Base-by-base conservation (phyloP, 2,113 vertebrate species). In the Falco punctatus region DNA sequence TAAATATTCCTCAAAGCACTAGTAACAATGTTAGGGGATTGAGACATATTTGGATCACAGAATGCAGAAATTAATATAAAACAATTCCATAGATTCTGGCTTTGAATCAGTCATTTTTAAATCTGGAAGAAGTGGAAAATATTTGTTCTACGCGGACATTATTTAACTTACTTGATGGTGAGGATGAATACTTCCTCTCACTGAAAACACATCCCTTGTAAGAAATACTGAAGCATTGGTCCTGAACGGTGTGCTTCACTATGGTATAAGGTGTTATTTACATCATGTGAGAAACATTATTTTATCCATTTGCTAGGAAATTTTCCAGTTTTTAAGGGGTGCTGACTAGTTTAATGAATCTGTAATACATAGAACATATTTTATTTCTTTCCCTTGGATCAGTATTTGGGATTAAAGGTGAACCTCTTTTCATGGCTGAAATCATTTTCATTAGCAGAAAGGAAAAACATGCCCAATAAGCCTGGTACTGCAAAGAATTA, bases 351-450 rank as follows among this genome's bases (percentile, higher is more conserved):
- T 73, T 88, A 86, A 84, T 75, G 80, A 58, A 24, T 92, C 38
- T 85, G 7, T 61, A 94, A 88, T 72, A 46, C 28, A 48, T 42
- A 51, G 7, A 82, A 35, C 80, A 73, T 21, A n/a, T 27, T 35
- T 94, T 20, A 2, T 52, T 55, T 48, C 55, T 52, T 15, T 5
- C 51, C 27, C 15, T 33, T 58, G 48, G 90, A 77, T 77, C 54
- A 54, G 49, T 78, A 54, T 85, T 95, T 59, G 74, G 86, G 81
- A 95, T 94, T 92, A 92, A 91, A 95, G 88, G 75, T 89, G 95
- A 97, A 96, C 84, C 48, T 94, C 64, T 92, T 92, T 91, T 92
- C 85, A 95, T 95, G 94, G 88, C 96, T 97, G 93, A 95, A 67
- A 92, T 97, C 0, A 95, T 91, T 94, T 97, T 88, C 90, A 96